Evolutionary conservation across 2,888 invertebrate genomes (phyloP), one percentile per base, ranked within the genome.

Genomic region (Rotaria magnacalcarata): DNA sequence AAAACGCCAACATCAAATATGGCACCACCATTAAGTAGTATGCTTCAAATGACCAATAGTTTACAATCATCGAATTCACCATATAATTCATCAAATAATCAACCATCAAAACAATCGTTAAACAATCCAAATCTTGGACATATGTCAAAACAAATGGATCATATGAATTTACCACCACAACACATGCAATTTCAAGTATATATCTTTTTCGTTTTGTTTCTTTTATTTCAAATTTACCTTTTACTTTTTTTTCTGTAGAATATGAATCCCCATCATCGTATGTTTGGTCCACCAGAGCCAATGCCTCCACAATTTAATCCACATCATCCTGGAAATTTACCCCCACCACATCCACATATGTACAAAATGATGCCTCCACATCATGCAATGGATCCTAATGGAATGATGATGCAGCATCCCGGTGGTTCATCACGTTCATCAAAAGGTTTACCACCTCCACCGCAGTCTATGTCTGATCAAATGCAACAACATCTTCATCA

Each of bases 391-490:
- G 87, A 87, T 60, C 87, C 88, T 41, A 87, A 85, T 56, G 75
- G 88, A 88, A 85, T 87, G 21, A 58, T 60, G 47, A 84, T 80
- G 0, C 86, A 84, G 24, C 52, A 43, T 85, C 47, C 74, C 74
- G 86, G 85, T 80, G 75, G 87, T 85, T 75, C 85, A 85, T n/a
- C 27, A 84, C 85, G 47, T 67, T 84, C 47, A 60, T 74, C 58
- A 89, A 88, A 87, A 88, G 89, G 85, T 56, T 80, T 50, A 88
- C 89, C 86, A 89, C 90, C 89, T 89, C 90, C 43, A 90, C 90
- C 88, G 90, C 91, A 87, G 90, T 91, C 52, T 14, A 52, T 52
- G 14, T 52, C 14, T 90, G 91, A 50, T 89, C 90, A 16, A 3
- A 67, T 67, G 67, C 67, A 67, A 41, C 67, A 67, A 34, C 67